Percentiles rank a stretch among this genome's conserved stretches.
phyloP scores from a whole-genome alignment of 2,888 invertebrate genomes.

The Cordilura impudica region DNA sequence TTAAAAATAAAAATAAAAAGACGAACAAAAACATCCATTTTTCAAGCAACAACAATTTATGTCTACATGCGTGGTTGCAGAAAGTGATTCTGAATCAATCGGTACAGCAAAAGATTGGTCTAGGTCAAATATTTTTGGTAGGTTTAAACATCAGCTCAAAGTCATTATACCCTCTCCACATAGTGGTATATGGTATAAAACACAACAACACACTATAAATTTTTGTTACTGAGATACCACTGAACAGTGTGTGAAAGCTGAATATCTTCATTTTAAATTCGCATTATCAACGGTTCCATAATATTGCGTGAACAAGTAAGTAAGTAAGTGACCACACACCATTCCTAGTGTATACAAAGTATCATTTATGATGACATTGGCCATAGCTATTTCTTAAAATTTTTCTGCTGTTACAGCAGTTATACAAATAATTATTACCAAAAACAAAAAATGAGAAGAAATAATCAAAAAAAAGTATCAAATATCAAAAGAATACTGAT shows the following conservation, averaged over 20 bases:
- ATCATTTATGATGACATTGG: constrained; percentile 25
- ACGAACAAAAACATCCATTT: too few relatives aligned
- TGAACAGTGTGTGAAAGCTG: neutral
- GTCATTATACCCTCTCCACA: too few relatives aligned
- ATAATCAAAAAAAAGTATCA: constrained; percentile 33
- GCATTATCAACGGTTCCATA: neutral
- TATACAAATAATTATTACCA: neutral
- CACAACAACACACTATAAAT: too few relatives aligned
- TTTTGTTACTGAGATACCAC: too few relatives aligned
- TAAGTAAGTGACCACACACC: constrained; percentile 31
- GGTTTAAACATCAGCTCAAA: too few relatives aligned
- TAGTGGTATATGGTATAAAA: too few relatives aligned
- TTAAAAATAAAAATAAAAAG: too few relatives aligned
- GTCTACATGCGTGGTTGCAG: too few relatives aligned
- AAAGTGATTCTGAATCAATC: too few relatives aligned
- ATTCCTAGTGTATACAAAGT: constrained; percentile 43
- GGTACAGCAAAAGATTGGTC: too few relatives aligned
- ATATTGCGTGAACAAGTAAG: neutral
- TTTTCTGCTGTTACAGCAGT: constrained; percentile 24
- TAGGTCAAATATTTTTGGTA: too few relatives aligned
- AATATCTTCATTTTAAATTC: neutral
- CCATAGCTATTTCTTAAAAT: neutral
- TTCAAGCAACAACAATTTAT: too few relatives aligned
- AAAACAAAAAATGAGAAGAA: neutral
- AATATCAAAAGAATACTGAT: constrained; percentile 31